A percentile compares a stretch with the other conserved stretches of the same genome.
Conservation (phyloP, 2,113 vertebrate genomes). For the Alces alces region DNA sequence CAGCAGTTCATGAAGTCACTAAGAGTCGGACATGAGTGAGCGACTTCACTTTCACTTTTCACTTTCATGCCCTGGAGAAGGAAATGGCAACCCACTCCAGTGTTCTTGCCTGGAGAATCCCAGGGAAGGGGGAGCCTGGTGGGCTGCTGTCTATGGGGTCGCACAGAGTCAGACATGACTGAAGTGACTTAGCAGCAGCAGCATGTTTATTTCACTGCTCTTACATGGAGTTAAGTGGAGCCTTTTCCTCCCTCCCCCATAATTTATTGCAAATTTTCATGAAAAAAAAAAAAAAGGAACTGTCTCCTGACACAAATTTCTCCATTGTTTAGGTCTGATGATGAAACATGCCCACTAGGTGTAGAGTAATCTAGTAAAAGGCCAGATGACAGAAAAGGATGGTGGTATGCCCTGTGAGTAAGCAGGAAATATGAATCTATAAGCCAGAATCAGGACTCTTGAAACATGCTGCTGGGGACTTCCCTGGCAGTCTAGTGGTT, state of each 20-base stretch:
- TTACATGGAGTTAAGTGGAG: neutral
- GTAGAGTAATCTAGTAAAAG: neutral
- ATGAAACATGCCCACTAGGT: neutral
- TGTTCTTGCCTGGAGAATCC: neutral
- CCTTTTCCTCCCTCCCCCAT: neutral
- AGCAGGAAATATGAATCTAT: neutral
- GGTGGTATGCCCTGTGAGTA: too few species aligned
- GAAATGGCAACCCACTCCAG: neutral
- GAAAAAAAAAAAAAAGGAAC: neutral
- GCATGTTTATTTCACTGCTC: neutral
- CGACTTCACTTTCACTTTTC: too few species aligned
- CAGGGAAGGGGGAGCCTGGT: accelerated
- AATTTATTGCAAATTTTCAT: neutral
- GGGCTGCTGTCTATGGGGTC: neutral
- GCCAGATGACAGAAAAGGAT: neutral
- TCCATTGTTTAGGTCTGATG: neutral
- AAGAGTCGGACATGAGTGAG: accelerated
- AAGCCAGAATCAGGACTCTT: neutral
- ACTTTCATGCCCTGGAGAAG: neutral
- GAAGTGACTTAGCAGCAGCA: neutral
- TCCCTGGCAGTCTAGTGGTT: neutral
- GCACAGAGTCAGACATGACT: accelerated
- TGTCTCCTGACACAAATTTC: neutral
- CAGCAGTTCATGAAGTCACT: accelerated
- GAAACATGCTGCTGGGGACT: neutral